Conservation (phyloP, 92 coral and sea anemone genomes). For the Palythoa heliodiscus region DNA sequence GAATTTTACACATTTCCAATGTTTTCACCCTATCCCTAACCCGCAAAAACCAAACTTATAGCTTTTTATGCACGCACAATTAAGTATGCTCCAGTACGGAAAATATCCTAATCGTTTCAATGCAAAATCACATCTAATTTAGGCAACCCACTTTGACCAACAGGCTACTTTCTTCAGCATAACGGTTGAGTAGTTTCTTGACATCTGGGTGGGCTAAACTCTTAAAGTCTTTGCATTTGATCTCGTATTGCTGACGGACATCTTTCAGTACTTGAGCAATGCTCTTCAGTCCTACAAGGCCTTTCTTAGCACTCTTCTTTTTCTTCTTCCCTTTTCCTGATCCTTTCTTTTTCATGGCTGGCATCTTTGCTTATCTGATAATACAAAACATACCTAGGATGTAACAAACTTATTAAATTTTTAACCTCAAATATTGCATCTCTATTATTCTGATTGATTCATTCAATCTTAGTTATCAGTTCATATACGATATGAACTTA, state of each 20-base stretch:
- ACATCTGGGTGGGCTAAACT: slow-evolving; percentile 87
- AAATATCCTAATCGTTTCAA: no score
- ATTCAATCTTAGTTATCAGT: no score
- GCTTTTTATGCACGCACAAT: no score
- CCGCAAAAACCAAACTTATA: no score
- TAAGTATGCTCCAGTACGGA: no score
- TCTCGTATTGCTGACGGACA: slow-evolving; percentile 85
- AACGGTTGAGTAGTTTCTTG: slow-evolving; percentile 78
- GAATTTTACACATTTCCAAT: no score
- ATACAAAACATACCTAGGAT: neutral
- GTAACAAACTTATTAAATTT: no score
- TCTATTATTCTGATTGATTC: no score
- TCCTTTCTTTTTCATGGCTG: slow-evolving; percentile 73
- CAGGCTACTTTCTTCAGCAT: slow-evolving; percentile 80
- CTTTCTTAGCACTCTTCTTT: slow-evolving; percentile 83
- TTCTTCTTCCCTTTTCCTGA: slow-evolving; percentile 68
- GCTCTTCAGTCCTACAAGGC: slow-evolving; percentile 85
- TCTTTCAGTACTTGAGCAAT: slow-evolving; percentile 85
- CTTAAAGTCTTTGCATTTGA: slow-evolving; percentile 84
- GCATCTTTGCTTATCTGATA: slow-evolving; percentile 60
- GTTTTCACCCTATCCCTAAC: no score
- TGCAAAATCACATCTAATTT: neutral
- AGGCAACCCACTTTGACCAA: slow-evolving; percentile 81
- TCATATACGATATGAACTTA: no score
- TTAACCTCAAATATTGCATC: no score